A percentile compares a stretch with the other conserved stretches of the same genome.
Evolutionary conservation across 2,797 vertebrate genomes (phyloP).

Genomic region (Sternarchorhynchus goeldii): DNA sequence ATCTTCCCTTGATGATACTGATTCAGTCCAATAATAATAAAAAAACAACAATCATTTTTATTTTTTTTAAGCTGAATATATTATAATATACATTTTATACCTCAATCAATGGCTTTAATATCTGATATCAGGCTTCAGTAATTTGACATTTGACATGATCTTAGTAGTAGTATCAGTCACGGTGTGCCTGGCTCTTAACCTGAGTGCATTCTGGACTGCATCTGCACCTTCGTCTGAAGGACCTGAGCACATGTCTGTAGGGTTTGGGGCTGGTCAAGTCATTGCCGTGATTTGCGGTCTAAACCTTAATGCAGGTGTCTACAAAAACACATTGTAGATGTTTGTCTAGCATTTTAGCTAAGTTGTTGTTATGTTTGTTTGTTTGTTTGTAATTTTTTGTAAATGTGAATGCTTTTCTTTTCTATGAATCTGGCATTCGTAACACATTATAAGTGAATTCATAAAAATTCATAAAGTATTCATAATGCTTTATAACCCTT

Average conservation of each 20-base stretch:
- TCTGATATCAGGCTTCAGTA: not conserved
- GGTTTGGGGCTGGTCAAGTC: not conserved
- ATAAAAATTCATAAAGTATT: no score
- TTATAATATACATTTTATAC: not conserved
- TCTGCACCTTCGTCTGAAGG: not conserved
- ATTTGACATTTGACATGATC: not conserved
- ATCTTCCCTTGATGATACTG: no score
- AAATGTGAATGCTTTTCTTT: no score
- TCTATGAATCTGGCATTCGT: no score
- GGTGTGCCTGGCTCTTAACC: constrained; percentile 30
- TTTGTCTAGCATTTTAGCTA: not conserved
- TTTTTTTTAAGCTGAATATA: not conserved
- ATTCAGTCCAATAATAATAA: no score
- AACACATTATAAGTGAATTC: no score
- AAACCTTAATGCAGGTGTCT: not conserved
- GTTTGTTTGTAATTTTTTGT: no score
- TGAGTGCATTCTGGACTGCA: constrained; percentile 14
- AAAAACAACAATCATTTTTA: no score
- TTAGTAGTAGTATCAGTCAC: no score
- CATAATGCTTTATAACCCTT: no score
- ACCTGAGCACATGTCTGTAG: not conserved
- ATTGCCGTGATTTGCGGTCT: not conserved
- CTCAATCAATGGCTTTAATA: not conserved
- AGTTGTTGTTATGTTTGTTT: no score
- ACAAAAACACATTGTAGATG: not conserved